Evolutionary conservation across 2,888 invertebrate genomes (phyloP).

Genomic region (Eupithecia abbreviata): DNA sequence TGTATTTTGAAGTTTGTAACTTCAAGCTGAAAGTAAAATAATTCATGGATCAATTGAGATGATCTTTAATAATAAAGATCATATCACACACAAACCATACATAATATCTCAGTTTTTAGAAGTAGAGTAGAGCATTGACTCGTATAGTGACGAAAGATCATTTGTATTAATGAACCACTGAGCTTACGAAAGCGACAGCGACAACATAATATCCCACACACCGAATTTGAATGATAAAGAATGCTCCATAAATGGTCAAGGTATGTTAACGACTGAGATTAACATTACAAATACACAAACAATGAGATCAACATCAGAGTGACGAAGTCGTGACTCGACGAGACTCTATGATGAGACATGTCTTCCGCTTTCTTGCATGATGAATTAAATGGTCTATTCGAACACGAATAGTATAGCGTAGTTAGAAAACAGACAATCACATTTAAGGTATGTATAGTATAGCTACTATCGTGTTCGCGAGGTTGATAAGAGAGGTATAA

Average conservation of each 20-base stretch:
- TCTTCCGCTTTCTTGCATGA: conserved; percentile 38
- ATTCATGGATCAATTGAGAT: conserved; percentile 1
- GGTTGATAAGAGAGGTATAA: background rate
- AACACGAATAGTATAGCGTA: background rate
- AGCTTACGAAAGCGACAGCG: conserved; percentile 41
- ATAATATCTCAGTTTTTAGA: background rate
- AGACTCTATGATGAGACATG: conserved; percentile 24
- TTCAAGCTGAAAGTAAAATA: conserved; percentile 30
- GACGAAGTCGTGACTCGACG: conserved; percentile 35
- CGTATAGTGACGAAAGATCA: conserved; percentile 23
- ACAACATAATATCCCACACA: conserved; percentile 35
- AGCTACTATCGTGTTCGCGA: background rate
- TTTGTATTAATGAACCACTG: conserved; percentile 29
- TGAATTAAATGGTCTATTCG: conserved; percentile 22
- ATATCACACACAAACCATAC: background rate
- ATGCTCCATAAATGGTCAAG: conserved; percentile 36
- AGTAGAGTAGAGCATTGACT: background rate
- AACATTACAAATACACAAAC: conserved; percentile 44
- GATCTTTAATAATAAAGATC: background rate
- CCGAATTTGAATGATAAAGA: conserved; percentile 44
- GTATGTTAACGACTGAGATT: conserved; percentile 42
- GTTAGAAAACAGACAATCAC: conserved; percentile 7
- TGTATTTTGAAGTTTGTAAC: conserved; percentile 26
- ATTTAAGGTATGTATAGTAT: too few relatives aligned
- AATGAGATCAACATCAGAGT: conserved; percentile 37